Evolutionary conservation across 2,888 invertebrate genomes (phyloP).

Genomic region (Schizaphis graminum): DNA sequence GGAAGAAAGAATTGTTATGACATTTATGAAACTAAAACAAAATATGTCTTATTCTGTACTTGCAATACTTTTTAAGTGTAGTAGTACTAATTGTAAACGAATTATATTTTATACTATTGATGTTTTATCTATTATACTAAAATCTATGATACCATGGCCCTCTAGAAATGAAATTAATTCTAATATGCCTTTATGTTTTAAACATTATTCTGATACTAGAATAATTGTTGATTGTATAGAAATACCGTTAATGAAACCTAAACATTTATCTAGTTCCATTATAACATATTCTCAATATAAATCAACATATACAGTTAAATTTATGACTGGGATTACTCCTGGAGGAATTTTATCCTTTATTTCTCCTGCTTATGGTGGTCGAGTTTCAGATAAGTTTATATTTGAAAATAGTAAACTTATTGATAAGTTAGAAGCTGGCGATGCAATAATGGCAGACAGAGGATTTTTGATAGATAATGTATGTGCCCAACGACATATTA

Average conservation of each 20-base stretch:
- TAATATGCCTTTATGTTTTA: neutral
- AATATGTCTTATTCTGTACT: too few species aligned
- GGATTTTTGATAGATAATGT: too few species aligned
- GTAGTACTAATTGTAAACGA: neutral
- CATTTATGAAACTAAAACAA: too few species aligned
- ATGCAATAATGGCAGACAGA: neutral
- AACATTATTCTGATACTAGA: neutral
- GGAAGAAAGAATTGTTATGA: too few species aligned
- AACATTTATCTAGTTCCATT: neutral
- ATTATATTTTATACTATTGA: neutral
- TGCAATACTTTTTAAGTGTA: neutral
- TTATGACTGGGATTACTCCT: neutral
- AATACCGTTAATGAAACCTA: neutral
- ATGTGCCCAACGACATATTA: neutral
- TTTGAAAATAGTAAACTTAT: neutral
- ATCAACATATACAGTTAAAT: neutral
- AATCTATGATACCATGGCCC: neutral
- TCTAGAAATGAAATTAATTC: neutral
- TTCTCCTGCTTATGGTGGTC: neutral
- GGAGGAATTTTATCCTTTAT: neutral
- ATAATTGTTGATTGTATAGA: conserved; percentile 1
- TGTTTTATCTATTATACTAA: neutral
- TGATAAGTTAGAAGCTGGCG: neutral
- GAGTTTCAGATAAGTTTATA: neutral
- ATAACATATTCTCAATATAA: conserved; percentile 11